phyloP scores from a whole-genome alignment of 2,888 invertebrate genomes.

The Ariolimax columbianus region DNA sequence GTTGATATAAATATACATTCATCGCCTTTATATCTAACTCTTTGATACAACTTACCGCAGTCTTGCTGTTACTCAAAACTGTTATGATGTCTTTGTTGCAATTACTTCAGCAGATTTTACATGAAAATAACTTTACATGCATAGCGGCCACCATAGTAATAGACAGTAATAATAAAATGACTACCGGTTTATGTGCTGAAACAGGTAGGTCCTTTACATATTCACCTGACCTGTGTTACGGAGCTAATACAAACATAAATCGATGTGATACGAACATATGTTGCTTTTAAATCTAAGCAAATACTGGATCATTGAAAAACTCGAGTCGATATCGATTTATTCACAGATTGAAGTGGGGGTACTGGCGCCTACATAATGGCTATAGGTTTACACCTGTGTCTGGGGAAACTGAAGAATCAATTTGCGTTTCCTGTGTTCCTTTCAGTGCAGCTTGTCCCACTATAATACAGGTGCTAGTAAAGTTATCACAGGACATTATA shows the following conservation, averaged over 20 bases:
- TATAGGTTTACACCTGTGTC: neutral
- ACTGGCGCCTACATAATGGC: neutral
- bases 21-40: neutral
- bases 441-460: too few relatives aligned
- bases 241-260: neutral
- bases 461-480: too few relatives aligned
- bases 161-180: neutral
- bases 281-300: neutral
- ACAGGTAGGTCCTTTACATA: neutral
- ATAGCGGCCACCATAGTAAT: too few relatives aligned
- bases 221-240: neutral
- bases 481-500: too few relatives aligned
- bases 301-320: neutral
- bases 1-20: neutral
- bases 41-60: neutral
- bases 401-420: neutral
- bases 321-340: conserved; percentile 16
- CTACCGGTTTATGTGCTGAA: neutral
- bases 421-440: neutral
- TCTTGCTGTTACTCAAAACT: neutral
- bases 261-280: neutral
- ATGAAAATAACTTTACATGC: neutral
- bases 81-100: neutral
- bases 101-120: neutral
- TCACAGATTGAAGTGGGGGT: neutral